Percentiles rank a stretch among this genome's conserved stretches.
These are phyloP conservation scores for Podarcis lilfordi DNA, from an alignment of 2,797 vertebrate genomes.

Conservation along the genomic window DNA sequence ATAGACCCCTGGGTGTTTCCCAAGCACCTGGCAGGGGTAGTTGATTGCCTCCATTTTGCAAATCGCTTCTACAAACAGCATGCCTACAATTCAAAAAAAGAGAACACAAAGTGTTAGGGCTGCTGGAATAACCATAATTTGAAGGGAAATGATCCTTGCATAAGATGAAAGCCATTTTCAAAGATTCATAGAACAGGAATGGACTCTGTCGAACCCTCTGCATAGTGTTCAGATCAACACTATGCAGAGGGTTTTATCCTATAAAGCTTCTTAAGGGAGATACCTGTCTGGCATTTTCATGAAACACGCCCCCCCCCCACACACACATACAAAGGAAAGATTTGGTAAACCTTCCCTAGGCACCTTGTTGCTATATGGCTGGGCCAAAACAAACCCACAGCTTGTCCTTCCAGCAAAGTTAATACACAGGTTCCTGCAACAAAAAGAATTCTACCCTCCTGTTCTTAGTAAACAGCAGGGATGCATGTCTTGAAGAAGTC, in stretches of 20 bases:
- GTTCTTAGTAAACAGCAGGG: too few relatives aligned
- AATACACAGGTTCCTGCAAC: neutral
- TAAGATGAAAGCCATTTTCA: neutral
- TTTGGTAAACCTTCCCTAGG: neutral
- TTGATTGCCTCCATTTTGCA: constrained; percentile 82
- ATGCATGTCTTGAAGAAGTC: too few relatives aligned
- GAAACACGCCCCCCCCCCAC: neutral
- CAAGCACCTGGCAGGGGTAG: constrained; percentile 80
- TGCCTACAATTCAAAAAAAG: constrained; percentile 71
- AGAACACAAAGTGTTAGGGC: neutral
- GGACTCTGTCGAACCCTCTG: neutral
- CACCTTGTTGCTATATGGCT: neutral
- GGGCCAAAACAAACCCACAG: neutral
- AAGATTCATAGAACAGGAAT: neutral
- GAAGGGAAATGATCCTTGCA: neutral
- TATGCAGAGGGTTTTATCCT: neutral
- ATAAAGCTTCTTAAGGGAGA: neutral
- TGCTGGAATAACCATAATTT: neutral
- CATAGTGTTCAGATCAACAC: neutral
- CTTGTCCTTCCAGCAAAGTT: neutral
- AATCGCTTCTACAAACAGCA: constrained; percentile 82
- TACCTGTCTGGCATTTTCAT: too few relatives aligned
- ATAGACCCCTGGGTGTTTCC: constrained; percentile 86
- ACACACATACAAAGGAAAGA: neutral
- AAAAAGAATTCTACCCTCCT: neutral